Base-by-base conservation (phyloP, 37 sponge, comb jelly and placozoan genomes). In the Oscarella lobularis region DNA sequence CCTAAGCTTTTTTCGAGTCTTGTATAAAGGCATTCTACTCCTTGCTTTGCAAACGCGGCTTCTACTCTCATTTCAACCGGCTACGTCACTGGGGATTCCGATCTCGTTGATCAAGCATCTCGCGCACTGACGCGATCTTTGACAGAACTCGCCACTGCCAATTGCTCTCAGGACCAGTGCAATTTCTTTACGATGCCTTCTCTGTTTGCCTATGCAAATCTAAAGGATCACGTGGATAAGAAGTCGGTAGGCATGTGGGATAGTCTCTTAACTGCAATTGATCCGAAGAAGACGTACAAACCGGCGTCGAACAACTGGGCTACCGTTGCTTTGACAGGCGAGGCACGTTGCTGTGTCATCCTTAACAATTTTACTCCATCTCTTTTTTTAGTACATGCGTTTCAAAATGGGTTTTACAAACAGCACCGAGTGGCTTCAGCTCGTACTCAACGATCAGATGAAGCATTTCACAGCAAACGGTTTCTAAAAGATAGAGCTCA, bases 391-490 rank as follows among this genome's bases (percentile, higher is more conserved):
- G 60, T 48, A 48, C 20, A 9, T 48, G 9, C 60, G 60, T 48
- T 48, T 27, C 60, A 48, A 48, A 48, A 9, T 48, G 60, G 60
- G 60, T 27, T 20, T 48, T 48, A 48, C 14, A 9, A 48, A 48
- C 60, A 27, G 14, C 9, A 48, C 60, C 9, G 60, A 48, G 20
- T 48, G 60, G 60, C 60, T 48, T 27, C 14, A 48, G 20, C 9
- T 27, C 60, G 60, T 27, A 20, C 60, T 48, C 14, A 48, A 48
- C 14, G 60, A 9, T 27, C 60, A 48, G 20, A 20, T 48, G 14
- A 48, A n/a, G n/a, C 60, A 48, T 48, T 48, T 48, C 60, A 48
- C 60, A 48, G 60, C 60, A 48, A 48, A 48, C 20, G 60, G 60
- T 48, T n/a, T n/a, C n/a, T n/a, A n/a, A n/a, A n/a, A n/a, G n/a